These are phyloP conservation scores for Ranitomeya imitator DNA, from an alignment of 2,113 vertebrate species.

Conservation along the genomic window DNA sequence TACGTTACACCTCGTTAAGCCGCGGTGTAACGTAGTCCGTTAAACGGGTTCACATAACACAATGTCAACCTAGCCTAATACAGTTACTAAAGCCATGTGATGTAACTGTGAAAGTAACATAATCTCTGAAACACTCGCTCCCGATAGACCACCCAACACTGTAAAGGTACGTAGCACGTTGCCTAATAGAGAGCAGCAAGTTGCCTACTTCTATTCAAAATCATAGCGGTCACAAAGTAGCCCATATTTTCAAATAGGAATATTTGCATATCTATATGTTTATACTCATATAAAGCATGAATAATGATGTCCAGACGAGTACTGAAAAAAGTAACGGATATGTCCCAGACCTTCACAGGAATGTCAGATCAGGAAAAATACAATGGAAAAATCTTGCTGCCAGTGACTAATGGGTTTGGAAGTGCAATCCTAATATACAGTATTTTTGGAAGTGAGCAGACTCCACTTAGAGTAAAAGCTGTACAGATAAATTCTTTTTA, in stretches of 20 bases:
- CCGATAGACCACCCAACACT: no score
- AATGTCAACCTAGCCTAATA: no score
- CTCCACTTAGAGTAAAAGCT: not conserved
- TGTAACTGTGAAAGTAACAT: not conserved
- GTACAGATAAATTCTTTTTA: not conserved
- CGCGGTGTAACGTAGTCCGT: no score
- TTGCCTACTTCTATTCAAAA: not conserved
- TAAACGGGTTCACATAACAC: no score
- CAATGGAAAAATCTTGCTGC: not conserved
- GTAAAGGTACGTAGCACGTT: no score
- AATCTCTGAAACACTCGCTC: not conserved
- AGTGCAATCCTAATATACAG: not conserved
- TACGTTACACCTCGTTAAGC: no score
- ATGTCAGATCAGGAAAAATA: not conserved
- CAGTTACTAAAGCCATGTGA: no score
- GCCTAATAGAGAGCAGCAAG: no score
- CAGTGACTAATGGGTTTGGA: conserved; percentile 5
- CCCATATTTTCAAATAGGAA: not conserved
- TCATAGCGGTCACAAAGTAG: not conserved
- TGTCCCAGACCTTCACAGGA: not conserved
- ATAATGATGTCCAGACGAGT: not conserved
- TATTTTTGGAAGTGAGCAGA: conserved; percentile 6
- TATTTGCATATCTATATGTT: no score
- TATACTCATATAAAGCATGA: no score
- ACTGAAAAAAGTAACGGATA: not conserved